Evolutionary conservation across 2,888 invertebrate genomes (phyloP).

Genomic region (Pilophorus perplexus): DNA sequence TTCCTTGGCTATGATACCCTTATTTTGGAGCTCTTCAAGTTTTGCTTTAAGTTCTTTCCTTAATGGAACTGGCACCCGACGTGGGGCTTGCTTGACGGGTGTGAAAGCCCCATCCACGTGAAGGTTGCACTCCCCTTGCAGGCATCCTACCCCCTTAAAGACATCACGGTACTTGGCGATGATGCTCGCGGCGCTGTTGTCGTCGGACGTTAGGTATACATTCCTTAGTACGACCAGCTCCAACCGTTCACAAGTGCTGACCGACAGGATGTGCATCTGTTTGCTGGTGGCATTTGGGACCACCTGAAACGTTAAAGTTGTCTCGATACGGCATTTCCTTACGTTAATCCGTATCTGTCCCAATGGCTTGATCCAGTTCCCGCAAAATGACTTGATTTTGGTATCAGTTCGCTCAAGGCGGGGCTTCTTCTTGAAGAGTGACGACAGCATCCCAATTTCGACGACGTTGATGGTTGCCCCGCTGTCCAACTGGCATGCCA

Average conservation of each 20-base stretch:
- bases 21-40: constrained; percentile 5
- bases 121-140: constrained; percentile 22
- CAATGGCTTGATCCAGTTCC: too few relatives aligned
- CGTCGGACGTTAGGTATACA: not conserved
- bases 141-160: constrained; percentile 8
- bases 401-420: too few relatives aligned
- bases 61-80: constrained; percentile 25
- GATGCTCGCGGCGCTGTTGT: not conserved
- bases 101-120: constrained; percentile 1
- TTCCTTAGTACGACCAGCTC: constrained; percentile 4
- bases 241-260: not conserved
- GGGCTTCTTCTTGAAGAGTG: too few relatives aligned
- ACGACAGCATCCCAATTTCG: too few relatives aligned
- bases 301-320: constrained; percentile 6
- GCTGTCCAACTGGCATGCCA: too few relatives aligned
- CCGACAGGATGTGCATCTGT: constrained; percentile 10
- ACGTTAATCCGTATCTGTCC: too few relatives aligned
- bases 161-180: constrained; percentile 3
- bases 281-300: not conserved
- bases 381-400: too few relatives aligned
- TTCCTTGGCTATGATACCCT: constrained; percentile 20
- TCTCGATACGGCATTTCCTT: too few relatives aligned
- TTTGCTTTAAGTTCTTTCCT: constrained; percentile 39
- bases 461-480: too few relatives aligned
- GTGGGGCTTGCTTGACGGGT: constrained; percentile 31